Conservation (phyloP, 2,888 invertebrate species). For the Meteorus colon region DNA sequence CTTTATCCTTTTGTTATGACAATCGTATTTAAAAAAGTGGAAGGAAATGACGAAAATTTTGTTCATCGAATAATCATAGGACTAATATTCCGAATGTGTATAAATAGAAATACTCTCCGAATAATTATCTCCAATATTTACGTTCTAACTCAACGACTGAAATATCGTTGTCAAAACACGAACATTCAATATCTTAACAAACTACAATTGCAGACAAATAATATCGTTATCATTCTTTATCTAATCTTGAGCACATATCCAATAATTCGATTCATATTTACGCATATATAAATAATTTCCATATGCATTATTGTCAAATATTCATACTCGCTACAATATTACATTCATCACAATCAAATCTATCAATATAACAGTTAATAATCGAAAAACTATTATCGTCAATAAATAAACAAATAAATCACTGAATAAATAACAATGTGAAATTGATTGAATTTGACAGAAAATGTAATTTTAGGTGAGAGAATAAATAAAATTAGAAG, state of each 20-base stretch:
- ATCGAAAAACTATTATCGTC: neutral
- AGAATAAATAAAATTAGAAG: neutral
- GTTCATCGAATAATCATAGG: too few species aligned
- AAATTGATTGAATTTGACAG: neutral
- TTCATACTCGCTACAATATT: neutral
- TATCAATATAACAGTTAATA: neutral
- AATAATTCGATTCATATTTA: neutral
- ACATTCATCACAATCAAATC: neutral
- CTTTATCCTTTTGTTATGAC: too few species aligned
- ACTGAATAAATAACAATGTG: neutral
- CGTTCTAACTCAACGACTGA: neutral
- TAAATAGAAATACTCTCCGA: too few species aligned
- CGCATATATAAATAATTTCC: neutral
- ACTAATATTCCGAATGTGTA: too few species aligned
- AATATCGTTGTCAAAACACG: neutral
- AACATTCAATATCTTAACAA: neutral
- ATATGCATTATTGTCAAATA: neutral
- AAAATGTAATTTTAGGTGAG: neutral
- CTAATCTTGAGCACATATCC: neutral
- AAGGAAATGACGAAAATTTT: too few species aligned
- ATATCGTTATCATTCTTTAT: slow-evolving; percentile 4
- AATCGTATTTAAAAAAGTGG: too few species aligned
- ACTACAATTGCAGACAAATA: neutral
- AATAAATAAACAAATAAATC: neutral
- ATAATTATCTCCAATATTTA: too few species aligned